Evolutionary conservation across 2,797 vertebrate species (phyloP).

Genomic region (Coendou prehensilis): DNA sequence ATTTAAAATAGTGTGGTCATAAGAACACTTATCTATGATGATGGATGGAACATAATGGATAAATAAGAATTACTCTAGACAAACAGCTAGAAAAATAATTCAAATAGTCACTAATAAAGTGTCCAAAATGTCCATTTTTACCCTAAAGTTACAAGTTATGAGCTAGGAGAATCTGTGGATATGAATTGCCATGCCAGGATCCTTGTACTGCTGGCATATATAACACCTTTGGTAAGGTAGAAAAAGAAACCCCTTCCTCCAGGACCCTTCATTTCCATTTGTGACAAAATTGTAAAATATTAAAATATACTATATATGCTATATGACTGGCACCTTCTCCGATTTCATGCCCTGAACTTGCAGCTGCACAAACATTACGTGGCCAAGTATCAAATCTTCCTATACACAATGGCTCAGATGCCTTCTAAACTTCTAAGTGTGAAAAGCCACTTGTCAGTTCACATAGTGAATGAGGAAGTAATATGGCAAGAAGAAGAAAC

Average conservation of each 20-base stretch:
- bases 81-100: conserved; percentile 39
- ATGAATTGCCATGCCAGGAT: neutral
- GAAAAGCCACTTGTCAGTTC: neutral
- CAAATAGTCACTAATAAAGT: conserved; percentile 7
- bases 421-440: neutral
- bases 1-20: neutral
- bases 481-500: neutral
- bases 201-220: neutral
- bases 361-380: neutral
- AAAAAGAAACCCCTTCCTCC: neutral
- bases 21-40: conserved; percentile 10
- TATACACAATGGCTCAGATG: neutral
- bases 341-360: neutral
- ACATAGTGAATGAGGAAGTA: neutral
- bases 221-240: neutral
- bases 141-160: neutral
- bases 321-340: neutral
- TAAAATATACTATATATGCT: neutral
- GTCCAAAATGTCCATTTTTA: neutral
- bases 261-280: neutral
- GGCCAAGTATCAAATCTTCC: neutral
- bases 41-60: neutral
- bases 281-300: conserved; percentile 42
- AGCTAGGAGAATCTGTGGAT: neutral
- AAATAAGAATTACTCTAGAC: conserved; percentile 3